These are phyloP conservation scores for Oryzaephilus surinamensis DNA, from an alignment of 1,140 invertebrate genomes.

Conservation along the genomic window DNA sequence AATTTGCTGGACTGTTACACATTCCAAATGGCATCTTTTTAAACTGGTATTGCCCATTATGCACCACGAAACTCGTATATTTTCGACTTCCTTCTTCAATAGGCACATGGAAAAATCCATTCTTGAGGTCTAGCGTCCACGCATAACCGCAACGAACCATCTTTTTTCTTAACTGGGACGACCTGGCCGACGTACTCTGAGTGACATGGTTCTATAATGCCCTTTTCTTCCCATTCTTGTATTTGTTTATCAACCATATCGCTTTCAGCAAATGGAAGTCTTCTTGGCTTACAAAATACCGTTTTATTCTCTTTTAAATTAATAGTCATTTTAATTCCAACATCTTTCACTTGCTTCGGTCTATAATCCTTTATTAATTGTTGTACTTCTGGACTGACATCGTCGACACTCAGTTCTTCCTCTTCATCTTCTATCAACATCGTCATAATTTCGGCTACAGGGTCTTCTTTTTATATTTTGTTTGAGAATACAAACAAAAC, in stretches of 20 bases:
- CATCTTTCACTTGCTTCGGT: too few species aligned
- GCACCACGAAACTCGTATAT: conserved; percentile 21
- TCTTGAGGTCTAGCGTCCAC: conserved; percentile 36
- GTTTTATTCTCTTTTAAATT: conserved; percentile 1
- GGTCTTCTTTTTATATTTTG: too few species aligned
- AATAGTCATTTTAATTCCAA: too few species aligned
- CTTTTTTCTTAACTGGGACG: conserved; percentile 38
- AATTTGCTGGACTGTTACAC: conserved; percentile 14
- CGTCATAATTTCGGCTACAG: too few species aligned
- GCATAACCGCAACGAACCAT: conserved; percentile 34
- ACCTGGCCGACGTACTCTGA: conserved; percentile 39
- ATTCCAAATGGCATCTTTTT: conserved; percentile 25
- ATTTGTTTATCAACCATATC: conserved; percentile 13
- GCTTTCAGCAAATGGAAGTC: too few species aligned
- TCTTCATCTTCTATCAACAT: too few species aligned
- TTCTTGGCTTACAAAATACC: too few species aligned
- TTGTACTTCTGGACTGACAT: too few species aligned
- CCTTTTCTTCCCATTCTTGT: conserved; percentile 15
- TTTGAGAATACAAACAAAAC: too few species aligned
- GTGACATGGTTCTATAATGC: conserved; percentile 21
- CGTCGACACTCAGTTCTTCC: too few species aligned
- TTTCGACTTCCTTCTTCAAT: conserved; percentile 21
- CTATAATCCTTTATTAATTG: too few species aligned
- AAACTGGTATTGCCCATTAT: conserved; percentile 25
- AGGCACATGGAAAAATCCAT: conserved; percentile 31